Base-by-base conservation (phyloP, 2,888 invertebrate genomes). In the Pristionchus entomophagus region DNA sequence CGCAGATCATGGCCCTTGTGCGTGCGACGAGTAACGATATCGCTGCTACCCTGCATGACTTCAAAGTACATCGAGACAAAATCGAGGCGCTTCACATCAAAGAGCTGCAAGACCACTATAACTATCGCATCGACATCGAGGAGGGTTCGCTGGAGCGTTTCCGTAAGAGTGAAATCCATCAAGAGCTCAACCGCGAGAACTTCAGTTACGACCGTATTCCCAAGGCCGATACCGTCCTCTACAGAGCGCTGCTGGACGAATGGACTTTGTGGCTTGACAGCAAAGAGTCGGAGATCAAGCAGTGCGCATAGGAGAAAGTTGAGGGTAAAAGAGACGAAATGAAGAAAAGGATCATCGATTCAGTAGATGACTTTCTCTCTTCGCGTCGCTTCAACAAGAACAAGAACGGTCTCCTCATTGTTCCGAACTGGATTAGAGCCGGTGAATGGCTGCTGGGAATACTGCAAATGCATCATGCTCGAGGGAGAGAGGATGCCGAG, bases 1-100 rank as follows among this genome's bases (percentile, higher is more conserved):
- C 78, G 0, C 88, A 86, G 45, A 77, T 88, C 51, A 86, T 88
- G 32, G 84, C 84, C 2, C 69, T 38, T n/a, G n/a, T 62, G n/a
- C 32, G 62, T 1, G 2, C 10, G 17, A 17, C 14, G 10, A 8
- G 32, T 17, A 32, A 17, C 12, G 62, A 32, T 2, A 32, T 62
- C 32, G 14, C 32, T 2, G 32, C 62, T 4, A 32, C 62, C 62
- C 4, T 19, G 14, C 32, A 14, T 32, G 62, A 32, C 32, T 62
- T 62, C 62, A 6, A 62, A 14, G 32, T 17, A 12, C 62, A 17
- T 10, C 29, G 62, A 8, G 45, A 45, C 45, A 6, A 45, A 45
- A 45, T 14, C 8, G 45, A 45, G 45, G 45, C 6, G 45, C 45
- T 45, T 6, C 45, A 14, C 45, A 45, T 45, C 45, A 45, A 45